Conservation (phyloP, 2,797 vertebrate genomes). For the Pteronotus mesoamericanus region DNA sequence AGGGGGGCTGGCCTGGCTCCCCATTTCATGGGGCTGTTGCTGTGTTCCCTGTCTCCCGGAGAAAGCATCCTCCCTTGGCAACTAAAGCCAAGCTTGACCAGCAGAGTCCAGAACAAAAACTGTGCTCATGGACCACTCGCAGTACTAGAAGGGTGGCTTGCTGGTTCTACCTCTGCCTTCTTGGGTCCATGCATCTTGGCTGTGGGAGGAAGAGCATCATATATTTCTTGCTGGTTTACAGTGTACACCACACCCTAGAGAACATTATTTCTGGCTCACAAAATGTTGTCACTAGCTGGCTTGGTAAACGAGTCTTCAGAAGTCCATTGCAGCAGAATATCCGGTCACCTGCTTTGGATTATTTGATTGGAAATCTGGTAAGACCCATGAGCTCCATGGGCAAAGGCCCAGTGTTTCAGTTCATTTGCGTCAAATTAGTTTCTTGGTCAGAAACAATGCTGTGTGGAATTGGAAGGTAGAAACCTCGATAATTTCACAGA, state of each 20-base stretch:
- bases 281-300: neutral
- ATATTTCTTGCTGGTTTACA: neutral
- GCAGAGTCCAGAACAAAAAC: neutral
- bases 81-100: neutral
- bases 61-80: neutral
- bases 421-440: neutral
- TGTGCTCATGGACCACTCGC: neutral
- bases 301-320: neutral
- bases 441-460: neutral
- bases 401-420: neutral
- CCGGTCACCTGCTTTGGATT: neutral
- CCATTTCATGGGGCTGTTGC: neutral
- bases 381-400: neutral
- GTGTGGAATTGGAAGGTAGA: neutral
- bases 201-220: neutral
- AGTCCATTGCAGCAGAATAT: neutral
- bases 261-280: neutral
- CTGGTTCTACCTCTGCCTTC: neutral
- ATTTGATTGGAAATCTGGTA: neutral
- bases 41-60: neutral
- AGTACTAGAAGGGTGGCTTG: neutral
- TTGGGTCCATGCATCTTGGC: neutral
- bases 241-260: neutral
- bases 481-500: neutral
- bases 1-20: neutral